Evolutionary conservation across 2,888 invertebrate species (phyloP).

Genomic region (Cheilosia soror): DNA sequence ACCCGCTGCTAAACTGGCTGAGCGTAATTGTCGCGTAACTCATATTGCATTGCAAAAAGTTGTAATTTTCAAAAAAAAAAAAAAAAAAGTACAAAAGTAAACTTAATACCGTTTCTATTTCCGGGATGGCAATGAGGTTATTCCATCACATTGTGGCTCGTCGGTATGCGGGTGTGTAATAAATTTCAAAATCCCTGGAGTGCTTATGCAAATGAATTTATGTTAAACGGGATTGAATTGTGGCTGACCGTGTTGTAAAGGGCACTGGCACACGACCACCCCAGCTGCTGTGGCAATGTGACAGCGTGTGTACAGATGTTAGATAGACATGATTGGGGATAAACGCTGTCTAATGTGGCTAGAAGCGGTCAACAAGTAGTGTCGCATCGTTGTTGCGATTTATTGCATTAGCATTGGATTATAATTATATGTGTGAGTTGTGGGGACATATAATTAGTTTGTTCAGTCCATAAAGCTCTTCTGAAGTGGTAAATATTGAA

Average conservation of each 20-base stretch:
- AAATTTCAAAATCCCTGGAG: slow-evolving; percentile 50
- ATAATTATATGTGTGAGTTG: not conserved
- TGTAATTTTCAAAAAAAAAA: slow-evolving; percentile 13
- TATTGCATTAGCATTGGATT: slow-evolving; percentile 19
- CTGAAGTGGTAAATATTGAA: too few relatives aligned
- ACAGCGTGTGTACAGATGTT: slow-evolving; percentile 22
- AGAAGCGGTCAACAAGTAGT: slow-evolving; percentile 17
- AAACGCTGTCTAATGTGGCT: slow-evolving; percentile 4
- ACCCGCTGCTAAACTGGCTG: slow-evolving; percentile 10
- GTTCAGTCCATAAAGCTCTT: not conserved
- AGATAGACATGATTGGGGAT: slow-evolving; percentile 12
- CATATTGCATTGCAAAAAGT: slow-evolving; percentile 18
- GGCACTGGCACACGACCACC: not conserved
- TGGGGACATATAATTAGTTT: not conserved
- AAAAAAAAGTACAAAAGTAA: not conserved
- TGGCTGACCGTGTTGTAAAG: not conserved
- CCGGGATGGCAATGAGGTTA: slow-evolving; percentile 21
- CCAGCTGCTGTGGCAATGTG: not conserved
- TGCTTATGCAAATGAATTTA: slow-evolving; percentile 71
- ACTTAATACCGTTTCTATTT: slow-evolving; percentile 9
- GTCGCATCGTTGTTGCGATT: slow-evolving; percentile 9
- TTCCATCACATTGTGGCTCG: not conserved
- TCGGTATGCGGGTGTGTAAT: slow-evolving; percentile 21
- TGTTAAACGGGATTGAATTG: slow-evolving; percentile 60
- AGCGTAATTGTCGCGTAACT: slow-evolving; percentile 46